Conservation (phyloP, 2,113 vertebrate species). For the Passer domesticus region DNA sequence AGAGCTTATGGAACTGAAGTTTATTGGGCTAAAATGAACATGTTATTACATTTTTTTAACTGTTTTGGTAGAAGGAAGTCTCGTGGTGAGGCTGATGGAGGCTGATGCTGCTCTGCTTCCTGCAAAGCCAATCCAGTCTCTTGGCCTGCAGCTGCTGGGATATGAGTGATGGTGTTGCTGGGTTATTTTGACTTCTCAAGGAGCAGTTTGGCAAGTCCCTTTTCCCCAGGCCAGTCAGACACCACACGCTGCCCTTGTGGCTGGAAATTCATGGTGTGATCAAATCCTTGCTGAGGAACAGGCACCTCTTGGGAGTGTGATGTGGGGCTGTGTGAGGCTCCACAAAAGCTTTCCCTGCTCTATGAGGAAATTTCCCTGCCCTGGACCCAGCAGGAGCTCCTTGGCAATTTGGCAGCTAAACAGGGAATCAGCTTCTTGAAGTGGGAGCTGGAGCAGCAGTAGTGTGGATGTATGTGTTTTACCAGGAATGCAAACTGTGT, state of each 20-base stretch:
- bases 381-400: rapidly evolving
- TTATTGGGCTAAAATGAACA: background rate
- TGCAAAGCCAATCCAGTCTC: background rate
- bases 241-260: background rate
- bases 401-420: background rate
- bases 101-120: background rate
- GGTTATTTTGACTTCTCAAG: background rate
- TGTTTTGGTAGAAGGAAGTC: background rate
- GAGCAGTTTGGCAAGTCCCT: background rate
- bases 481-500: background rate
- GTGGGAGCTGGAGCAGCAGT: background rate
- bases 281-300: background rate
- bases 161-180: background rate
- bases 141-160: background rate
- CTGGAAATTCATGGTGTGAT: background rate
- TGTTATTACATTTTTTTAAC: background rate
- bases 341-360: background rate
- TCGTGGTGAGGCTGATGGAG: background rate
- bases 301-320: background rate
- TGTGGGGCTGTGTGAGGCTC: background rate
- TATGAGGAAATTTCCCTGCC: background rate
- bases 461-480: background rate
- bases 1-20: background rate
- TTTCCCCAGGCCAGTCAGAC: background rate
- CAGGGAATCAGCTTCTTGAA: background rate